These are phyloP conservation scores for Pristionchus entomophagus DNA, from an alignment of 2,888 invertebrate genomes.

Conservation along the genomic window DNA sequence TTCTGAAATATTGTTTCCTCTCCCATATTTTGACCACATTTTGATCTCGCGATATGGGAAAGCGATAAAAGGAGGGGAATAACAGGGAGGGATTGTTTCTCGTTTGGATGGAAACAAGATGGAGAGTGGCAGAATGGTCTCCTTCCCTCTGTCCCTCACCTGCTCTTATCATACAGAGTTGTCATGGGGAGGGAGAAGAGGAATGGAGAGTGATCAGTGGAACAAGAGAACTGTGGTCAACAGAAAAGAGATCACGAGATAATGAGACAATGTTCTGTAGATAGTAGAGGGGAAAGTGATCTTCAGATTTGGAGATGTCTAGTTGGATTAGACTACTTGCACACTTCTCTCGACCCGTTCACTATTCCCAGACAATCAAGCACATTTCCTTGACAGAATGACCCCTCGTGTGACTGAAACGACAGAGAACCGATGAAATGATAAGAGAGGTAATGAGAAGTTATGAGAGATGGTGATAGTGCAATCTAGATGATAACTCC, in stretches of 20 bases:
- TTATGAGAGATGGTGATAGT: not conserved
- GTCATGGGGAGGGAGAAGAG: not conserved
- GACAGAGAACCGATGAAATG: not conserved
- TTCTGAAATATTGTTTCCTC: not conserved
- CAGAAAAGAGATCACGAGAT: not conserved
- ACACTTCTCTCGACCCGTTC: not conserved
- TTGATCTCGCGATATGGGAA: slow-evolving; percentile 10
- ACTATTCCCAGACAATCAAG: slow-evolving; percentile 17
- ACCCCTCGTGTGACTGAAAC: slow-evolving; percentile 27
- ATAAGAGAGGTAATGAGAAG: not conserved
- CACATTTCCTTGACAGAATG: slow-evolving; percentile 9
- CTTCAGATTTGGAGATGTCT: not conserved
- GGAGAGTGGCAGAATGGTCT: slow-evolving; percentile 15
- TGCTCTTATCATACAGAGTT: slow-evolving; percentile 29
- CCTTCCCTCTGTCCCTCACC: not conserved
- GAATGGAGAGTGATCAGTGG: not conserved
- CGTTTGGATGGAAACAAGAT: not conserved
- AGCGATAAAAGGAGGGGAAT: not conserved
- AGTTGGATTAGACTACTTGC: not conserved
- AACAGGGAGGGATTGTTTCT: slow-evolving; percentile 26
- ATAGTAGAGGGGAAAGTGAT: too few relatives aligned
- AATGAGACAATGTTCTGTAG: not conserved
- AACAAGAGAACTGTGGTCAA: not conserved
- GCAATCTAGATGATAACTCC: not conserved
- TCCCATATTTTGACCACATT: not conserved